Evolutionary conservation across 1,140 invertebrate species (phyloP), one percentile per base, ranked within the genome.

Genomic region (Hestina assimilis): DNA sequence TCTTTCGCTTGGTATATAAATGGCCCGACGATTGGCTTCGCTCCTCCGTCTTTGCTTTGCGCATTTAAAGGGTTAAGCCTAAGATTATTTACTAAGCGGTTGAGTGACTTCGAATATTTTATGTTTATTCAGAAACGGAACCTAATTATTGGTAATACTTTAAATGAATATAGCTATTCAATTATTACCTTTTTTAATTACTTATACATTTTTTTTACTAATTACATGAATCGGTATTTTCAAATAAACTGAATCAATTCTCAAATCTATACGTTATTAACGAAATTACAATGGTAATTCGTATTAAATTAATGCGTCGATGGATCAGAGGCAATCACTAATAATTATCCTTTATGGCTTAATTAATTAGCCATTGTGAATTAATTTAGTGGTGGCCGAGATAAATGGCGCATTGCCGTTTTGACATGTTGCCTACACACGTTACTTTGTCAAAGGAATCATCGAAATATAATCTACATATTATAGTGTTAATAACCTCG

Each of bases 1-100:
- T 63, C 65, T 59, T 66, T 59, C 45, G 52, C 41, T 45, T 29
- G 56, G 55, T 45, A 9, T 60, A 65, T 50, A 60, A 63, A 48
- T 51, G 59, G 29, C 38, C 29, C 23, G 40, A 29, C 28, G 54
- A 58, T 61, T 60, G 52, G 33, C 59, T 61, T 60, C 47, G 33
- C 59, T 46, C 20, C 31, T 48, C 24, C 29, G 53, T 40, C 38
- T 64, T 56, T 56, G 53, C 47, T 19, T 29, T 62, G 53, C 41
- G 58, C 53, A 35, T 47, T 56, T 43, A 54, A 56, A 59, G 57
- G 58, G 57, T 60, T 56, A 60, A 24, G 42, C 45, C 43, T 55
- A 57, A 54, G 40, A 53, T 56, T 55, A 38, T 46, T 46, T 55
- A 21, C 11, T 28, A n/a, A 46, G 42, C 29, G 19, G 20, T 55